Percentiles rank a stretch among this genome's conserved stretches.
These are phyloP conservation scores for Athetis lepigone DNA, from an alignment of 2,888 invertebrate genomes.

Conservation along the genomic window DNA sequence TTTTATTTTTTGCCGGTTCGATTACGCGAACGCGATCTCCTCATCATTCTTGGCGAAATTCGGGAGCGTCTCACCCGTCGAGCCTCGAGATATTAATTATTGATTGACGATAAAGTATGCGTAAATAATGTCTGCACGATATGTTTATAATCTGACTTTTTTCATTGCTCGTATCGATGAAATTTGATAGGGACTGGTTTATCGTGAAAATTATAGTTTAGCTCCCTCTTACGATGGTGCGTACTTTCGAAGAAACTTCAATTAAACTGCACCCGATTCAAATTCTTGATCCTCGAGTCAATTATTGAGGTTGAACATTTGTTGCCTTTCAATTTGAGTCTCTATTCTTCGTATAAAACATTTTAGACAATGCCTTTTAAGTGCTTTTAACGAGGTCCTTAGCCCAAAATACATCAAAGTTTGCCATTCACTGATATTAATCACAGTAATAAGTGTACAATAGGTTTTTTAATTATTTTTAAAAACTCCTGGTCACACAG, in stretches of 20 bases:
- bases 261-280: constrained; percentile 24
- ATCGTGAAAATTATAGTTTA: constrained; percentile 59
- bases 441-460: constrained; percentile 55
- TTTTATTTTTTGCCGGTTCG: constrained; percentile 90
- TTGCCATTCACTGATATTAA: constrained; percentile 59
- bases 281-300: constrained; percentile 12
- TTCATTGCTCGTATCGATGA: constrained; percentile 60
- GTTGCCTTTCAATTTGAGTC: constrained; percentile 12
- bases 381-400: constrained; percentile 29
- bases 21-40: constrained; percentile 90
- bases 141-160: constrained; percentile 72
- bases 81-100: constrained; percentile 89
- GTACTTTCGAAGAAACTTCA: constrained; percentile 31
- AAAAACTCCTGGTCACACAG: constrained; percentile 48
- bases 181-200: constrained; percentile 52
- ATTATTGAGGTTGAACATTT: constrained; percentile 3
- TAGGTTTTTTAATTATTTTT: constrained; percentile 58
- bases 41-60: constrained; percentile 89
- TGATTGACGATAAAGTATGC: constrained; percentile 89
- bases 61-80: constrained; percentile 89
- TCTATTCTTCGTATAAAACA: constrained; percentile 29
- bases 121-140: constrained; percentile 82
- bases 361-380: constrained; percentile 38
- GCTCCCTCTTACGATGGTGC: constrained; percentile 19
- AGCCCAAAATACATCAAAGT: constrained; percentile 40